phyloP scores from a whole-genome alignment of 2,888 invertebrate species.

The Drosophila mettleri region DNA sequence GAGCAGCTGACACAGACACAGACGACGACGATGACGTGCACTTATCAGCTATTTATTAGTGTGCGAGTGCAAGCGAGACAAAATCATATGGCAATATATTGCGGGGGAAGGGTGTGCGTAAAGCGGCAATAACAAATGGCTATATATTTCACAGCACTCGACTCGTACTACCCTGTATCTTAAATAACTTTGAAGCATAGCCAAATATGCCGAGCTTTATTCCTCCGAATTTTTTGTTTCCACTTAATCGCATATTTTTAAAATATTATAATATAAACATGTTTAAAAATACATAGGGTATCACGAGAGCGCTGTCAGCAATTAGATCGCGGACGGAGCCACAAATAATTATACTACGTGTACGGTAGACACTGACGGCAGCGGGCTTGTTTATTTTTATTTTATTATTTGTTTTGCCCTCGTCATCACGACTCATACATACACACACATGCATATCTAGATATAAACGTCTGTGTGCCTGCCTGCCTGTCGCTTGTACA shows the following conservation, averaged over 20 bases:
- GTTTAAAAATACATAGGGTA: constrained; percentile 1
- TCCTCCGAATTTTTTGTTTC: neutral
- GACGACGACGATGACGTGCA: constrained; percentile 16
- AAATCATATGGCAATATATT: neutral
- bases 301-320: neutral
- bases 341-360: constrained; percentile 6
- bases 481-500: neutral
- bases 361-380: constrained; percentile 4
- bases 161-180: constrained; percentile 3
- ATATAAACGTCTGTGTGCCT: neutral
- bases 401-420: constrained; percentile 35
- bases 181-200: neutral
- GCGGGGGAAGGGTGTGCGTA: constrained; percentile 9
- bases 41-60: constrained; percentile 41
- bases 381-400: constrained; percentile 57
- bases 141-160: neutral
- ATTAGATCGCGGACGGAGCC: constrained; percentile 2
- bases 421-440: constrained; percentile 43
- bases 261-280: too few species aligned
- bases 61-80: constrained; percentile 1
- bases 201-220: neutral
- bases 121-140: constrained; percentile 13
- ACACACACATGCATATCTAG: neutral
- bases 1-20: constrained; percentile 39
- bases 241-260: neutral